Conservation (phyloP, 2,888 invertebrate species). For the Limulus polyphemus region DNA sequence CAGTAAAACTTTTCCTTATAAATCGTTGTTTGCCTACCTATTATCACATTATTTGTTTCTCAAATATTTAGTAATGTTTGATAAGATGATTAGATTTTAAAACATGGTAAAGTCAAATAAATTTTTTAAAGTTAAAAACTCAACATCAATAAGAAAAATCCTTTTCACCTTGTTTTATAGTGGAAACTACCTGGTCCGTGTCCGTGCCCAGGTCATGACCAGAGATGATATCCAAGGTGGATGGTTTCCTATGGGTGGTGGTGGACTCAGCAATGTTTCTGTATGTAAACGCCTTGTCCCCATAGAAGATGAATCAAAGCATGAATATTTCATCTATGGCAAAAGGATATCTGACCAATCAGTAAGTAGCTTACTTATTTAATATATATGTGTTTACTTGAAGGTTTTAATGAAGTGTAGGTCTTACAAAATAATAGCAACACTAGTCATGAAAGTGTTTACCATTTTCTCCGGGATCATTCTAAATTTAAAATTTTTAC, state of each 20-base stretch:
- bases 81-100: too few relatives aligned
- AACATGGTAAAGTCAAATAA: too few relatives aligned
- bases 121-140: too few relatives aligned
- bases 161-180: conserved; percentile 3
- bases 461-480: too few relatives aligned
- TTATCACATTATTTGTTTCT: too few relatives aligned
- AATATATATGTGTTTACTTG: not conserved
- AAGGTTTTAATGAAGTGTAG: not conserved
- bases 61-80: too few relatives aligned
- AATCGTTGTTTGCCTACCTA: too few relatives aligned
- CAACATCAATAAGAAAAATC: too few relatives aligned
- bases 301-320: not conserved
- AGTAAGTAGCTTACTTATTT: not conserved
- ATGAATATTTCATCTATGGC: conserved; percentile 2
- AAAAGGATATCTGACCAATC: not conserved
- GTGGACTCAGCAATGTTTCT: conserved; percentile 84
- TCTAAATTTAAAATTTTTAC: too few relatives aligned
- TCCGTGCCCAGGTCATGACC: conserved; percentile 97
- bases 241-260: conserved; percentile 87
- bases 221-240: conserved; percentile 93
- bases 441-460: too few relatives aligned
- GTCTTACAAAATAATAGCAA: not conserved
- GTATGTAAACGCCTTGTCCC: conserved; percentile 15
- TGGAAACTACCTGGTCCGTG: conserved; percentile 35
- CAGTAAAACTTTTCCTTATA: too few relatives aligned